Evolutionary conservation across 92 coral and sea anemone genomes (phyloP).

Genomic region (Nematostella vectensis): DNA sequence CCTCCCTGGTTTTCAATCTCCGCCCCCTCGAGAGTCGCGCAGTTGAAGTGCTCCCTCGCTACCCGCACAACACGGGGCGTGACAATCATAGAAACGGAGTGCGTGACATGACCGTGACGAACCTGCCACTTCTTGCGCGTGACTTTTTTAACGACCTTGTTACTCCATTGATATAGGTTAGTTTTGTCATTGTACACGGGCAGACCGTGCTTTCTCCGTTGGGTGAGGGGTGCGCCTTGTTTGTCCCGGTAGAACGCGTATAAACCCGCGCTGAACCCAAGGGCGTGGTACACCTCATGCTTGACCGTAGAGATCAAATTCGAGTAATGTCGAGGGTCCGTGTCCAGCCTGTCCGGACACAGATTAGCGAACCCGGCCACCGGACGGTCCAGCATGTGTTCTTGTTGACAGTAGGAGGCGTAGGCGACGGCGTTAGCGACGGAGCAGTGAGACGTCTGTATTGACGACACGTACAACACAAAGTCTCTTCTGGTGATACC

Average conservation of each 20-base stretch:
- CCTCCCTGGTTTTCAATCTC: conserved; percentile 98
- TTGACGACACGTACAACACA: conserved; percentile 84
- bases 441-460: conserved; percentile 77
- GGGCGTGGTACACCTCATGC: conserved; percentile 92
- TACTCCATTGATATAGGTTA: conserved; percentile 85
- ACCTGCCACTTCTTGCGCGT: conserved; percentile 81
- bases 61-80: conserved; percentile 75
- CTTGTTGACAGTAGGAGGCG: conserved; percentile 98
- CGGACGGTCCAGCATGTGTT: conserved; percentile 84
- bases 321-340: conserved; percentile 76
- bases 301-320: conserved; percentile 83
- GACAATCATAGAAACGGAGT: conserved; percentile 71
- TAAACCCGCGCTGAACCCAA: conserved; percentile 98
- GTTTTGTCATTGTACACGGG: conserved; percentile 71
- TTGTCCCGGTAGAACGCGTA: conserved; percentile 77
- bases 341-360: conserved; percentile 79
- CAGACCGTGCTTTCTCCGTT: conserved; percentile 70
- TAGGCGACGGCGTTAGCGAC: conserved; percentile 91
- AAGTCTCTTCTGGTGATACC: conserved; percentile 84
- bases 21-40: conserved; percentile 85
- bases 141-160: conserved; percentile 47
- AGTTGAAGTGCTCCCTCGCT: conserved; percentile 78
- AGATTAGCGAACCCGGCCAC: conserved; percentile 97
- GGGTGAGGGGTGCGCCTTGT: conserved; percentile 77
- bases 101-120: conserved; percentile 55